These are phyloP conservation scores for Prunella strophiata DNA, from an alignment of 2,797 vertebrate genomes.

Conservation along the genomic window DNA sequence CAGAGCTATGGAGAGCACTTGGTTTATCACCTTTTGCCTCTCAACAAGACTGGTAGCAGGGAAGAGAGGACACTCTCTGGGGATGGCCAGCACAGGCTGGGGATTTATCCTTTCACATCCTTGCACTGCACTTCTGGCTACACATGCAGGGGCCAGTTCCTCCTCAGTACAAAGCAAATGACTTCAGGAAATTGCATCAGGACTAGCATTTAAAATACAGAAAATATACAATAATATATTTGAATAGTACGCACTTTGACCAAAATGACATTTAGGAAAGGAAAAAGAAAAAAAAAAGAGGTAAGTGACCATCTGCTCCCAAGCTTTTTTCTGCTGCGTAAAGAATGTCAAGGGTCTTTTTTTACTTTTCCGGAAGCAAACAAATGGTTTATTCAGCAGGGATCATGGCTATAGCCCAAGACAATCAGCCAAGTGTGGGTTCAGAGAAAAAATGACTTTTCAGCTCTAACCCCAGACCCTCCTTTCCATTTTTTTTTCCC, in stretches of 20 bases:
- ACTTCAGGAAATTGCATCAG: slow-evolving; percentile 55
- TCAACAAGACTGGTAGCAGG: fast-evolving
- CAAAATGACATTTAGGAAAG: slow-evolving; percentile 48
- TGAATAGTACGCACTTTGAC: slow-evolving; percentile 61
- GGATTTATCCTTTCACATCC: background rate
- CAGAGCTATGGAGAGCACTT: background rate
- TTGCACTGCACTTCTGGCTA: background rate
- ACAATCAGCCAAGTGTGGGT: slow-evolving; percentile 78
- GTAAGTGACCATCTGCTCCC: slow-evolving; percentile 25
- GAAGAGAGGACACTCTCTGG: background rate
- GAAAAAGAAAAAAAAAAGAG: background rate
- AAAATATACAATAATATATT: slow-evolving; percentile 55
- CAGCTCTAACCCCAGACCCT: slow-evolving; percentile 57
- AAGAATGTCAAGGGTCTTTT: slow-evolving; percentile 64
- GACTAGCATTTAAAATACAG: slow-evolving; percentile 34
- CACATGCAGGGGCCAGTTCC: background rate
- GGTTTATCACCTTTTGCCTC: background rate
- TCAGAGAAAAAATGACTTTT: slow-evolving; percentile 72
- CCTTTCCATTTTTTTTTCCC: slow-evolving; percentile 50
- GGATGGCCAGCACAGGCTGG: background rate
- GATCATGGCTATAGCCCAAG: slow-evolving; percentile 73
- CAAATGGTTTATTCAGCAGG: slow-evolving; percentile 68
- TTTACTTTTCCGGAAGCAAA: slow-evolving; percentile 65
- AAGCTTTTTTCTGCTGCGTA: slow-evolving; percentile 32
- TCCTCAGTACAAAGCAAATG: slow-evolving; percentile 39